A percentile compares a stretch with the other conserved stretches of the same genome.
These are phyloP conservation scores for Eriosoma lanigerum DNA, from an alignment of 1,140 invertebrate genomes.

Conservation along the genomic window DNA sequence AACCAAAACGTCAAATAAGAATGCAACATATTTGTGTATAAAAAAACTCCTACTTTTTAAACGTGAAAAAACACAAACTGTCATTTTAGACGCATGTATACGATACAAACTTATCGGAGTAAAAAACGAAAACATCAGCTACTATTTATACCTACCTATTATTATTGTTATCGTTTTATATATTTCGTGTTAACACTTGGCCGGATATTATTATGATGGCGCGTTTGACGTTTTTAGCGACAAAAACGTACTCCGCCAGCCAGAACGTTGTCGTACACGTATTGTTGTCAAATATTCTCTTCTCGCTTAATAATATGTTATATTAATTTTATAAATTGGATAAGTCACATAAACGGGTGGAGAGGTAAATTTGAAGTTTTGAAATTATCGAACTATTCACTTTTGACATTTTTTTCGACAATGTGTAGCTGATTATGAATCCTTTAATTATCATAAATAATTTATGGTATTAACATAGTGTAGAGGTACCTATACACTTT, in stretches of 20 bases:
- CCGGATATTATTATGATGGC: neutral
- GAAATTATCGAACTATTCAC: too few relatives aligned
- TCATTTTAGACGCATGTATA: neutral
- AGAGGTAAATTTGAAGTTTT: too few relatives aligned
- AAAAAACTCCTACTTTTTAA: conserved; percentile 2
- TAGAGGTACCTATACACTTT: too few relatives aligned
- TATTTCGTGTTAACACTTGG: neutral
- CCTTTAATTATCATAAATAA: too few relatives aligned
- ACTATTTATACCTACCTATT: too few relatives aligned
- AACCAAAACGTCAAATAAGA: too few relatives aligned
- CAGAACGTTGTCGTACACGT: neutral
- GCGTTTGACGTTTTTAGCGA: neutral
- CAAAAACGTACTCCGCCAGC: neutral
- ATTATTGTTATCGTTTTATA: conserved; percentile 12
- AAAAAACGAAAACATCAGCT: conserved; percentile 36
- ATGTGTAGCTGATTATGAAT: too few relatives aligned
- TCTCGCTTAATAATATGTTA: neutral
- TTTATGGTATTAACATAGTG: too few relatives aligned
- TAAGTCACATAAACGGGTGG: too few relatives aligned
- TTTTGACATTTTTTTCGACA: too few relatives aligned
- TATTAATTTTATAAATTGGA: too few relatives aligned
- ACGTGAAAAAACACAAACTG: neutral
- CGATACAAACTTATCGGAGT: neutral
- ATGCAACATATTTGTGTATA: too few relatives aligned
- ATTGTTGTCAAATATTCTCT: neutral